Base-by-base conservation (phyloP, 35 echinoderm and acorn worm species). In the Lytechinus variegatus region DNA sequence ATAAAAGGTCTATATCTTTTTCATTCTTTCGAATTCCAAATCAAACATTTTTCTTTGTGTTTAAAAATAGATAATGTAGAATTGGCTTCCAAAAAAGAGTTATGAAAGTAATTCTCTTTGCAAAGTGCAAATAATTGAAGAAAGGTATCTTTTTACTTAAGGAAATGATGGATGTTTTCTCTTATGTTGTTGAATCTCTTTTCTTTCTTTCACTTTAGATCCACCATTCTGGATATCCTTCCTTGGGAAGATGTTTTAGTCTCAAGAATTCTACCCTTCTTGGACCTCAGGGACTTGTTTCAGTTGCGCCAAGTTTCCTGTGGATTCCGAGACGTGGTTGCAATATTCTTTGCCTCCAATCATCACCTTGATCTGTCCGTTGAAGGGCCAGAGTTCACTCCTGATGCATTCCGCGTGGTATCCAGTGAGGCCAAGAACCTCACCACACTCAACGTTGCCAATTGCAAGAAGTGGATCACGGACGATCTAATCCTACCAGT, bases 191-290 rank as follows among this genome's bases (percentile, higher is more conserved):
- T 93, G 5, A 27, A 28, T 28, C n/a, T 93, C 6, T 53, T 93
- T 93, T 57, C 28, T 90, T 93, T 4, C 7, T 92, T 57, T 57
- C 27, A 55, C 53, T 55, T 54, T 54, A 93, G 92, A 57, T 93
- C 57, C 2, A 93, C 52, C 54, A 55, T 93, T 54, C 54, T 93
- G 52, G 92, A 93, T 57, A 90, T 90, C 92, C 86, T 97, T 7
- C 96, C 96, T n/a, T 97, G 96, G 96, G 96, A 97, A 29, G 96
- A 97, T 90, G 86, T 97, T 9, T 29, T 97, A 4, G 88, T 97
- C 9, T 28, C 95, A 9, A 86, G 95, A 55, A 96, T 97, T 54
- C 92, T 97, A 24, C 96, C 91, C n/a, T 90, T 57, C 86, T 86
- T 97, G 13, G 24, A 51, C 53, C 61, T 97, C 29, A 96, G 27